Conservation (phyloP, 2,888 invertebrate genomes). For the Nephrocerus scutellatus region DNA sequence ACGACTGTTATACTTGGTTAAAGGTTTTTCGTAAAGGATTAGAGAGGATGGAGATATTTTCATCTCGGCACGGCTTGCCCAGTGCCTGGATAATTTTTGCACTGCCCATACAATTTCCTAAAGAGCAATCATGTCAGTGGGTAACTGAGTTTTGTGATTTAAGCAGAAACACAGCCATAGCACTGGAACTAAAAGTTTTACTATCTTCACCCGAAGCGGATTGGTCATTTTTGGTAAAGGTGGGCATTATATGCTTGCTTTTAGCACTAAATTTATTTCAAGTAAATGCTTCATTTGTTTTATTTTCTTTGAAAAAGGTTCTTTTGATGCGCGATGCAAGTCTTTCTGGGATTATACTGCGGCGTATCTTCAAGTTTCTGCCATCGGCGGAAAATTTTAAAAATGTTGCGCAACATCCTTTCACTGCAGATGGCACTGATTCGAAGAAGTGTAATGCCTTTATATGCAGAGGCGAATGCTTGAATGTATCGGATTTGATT, state of each 20-base stretch:
- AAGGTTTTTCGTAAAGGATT: constrained; percentile 54
- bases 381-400: constrained; percentile 46
- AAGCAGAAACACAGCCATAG: constrained; percentile 56
- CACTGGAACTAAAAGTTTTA: constrained; percentile 64
- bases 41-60: constrained; percentile 53
- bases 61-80: constrained; percentile 52
- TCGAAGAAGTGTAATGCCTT: constrained; percentile 57
- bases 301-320: constrained; percentile 48
- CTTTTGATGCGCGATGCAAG: constrained; percentile 65
- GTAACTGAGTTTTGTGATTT: constrained; percentile 50
- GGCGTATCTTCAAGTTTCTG: constrained; percentile 51
- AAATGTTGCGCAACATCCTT: constrained; percentile 43
- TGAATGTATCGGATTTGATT: constrained; percentile 40
- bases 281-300: not conserved
- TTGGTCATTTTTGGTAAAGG: constrained; percentile 70
- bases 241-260: constrained; percentile 33
- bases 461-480: constrained; percentile 62
- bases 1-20: constrained; percentile 10
- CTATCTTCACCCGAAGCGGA: constrained; percentile 71
- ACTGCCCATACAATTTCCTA: constrained; percentile 56
- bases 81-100: constrained; percentile 66
- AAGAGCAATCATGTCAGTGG: constrained; percentile 44
- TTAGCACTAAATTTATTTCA: not conserved
- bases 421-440: constrained; percentile 35
- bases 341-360: constrained; percentile 55